Conservation (phyloP, 1,140 invertebrate species). For the Drosophila sechellia region DNA sequence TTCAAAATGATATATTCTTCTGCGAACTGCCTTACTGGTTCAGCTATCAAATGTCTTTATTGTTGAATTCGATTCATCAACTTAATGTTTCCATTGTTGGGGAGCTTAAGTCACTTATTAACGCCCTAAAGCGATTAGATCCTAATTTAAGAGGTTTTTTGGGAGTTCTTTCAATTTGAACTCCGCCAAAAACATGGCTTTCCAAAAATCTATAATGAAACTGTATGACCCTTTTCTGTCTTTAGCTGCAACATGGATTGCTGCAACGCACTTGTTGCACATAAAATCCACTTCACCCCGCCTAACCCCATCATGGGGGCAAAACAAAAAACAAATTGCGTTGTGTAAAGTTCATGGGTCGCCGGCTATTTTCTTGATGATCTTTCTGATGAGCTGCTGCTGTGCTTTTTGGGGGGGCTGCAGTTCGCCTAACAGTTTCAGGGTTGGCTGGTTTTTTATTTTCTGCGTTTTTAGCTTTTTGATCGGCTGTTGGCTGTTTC, state of each 20-base stretch:
- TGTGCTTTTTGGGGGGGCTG: conserved; percentile 33
- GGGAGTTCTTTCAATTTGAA: background rate
- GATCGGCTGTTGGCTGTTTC: conserved; percentile 5
- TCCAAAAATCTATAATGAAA: background rate
- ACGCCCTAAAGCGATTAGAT: conserved; percentile 1
- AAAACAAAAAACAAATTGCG: conserved; percentile 39
- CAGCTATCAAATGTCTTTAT: background rate
- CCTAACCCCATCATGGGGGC: conserved; percentile 1
- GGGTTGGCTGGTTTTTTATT: conserved; percentile 70
- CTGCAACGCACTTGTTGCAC: conserved; percentile 62
- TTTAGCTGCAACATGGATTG: conserved; percentile 16
- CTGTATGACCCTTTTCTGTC: background rate
- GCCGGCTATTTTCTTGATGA: conserved; percentile 39
- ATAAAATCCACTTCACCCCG: conserved; percentile 13
- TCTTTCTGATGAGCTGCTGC: conserved; percentile 18
- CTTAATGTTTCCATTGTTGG: conserved; percentile 7
- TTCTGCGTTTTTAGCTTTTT: conserved; percentile 19
- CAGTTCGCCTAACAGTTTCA: conserved; percentile 74
- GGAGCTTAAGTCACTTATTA: conserved; percentile 1
- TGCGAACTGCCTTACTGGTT: conserved; percentile 11
- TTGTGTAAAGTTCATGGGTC: conserved; percentile 80
- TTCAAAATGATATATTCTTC: conserved; percentile 6
- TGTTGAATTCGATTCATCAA: conserved; percentile 15
- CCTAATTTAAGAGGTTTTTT: background rate
- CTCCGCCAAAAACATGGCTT: background rate